Conservation (phyloP, 2,888 invertebrate genomes). For the Leptopilina syphax region DNA sequence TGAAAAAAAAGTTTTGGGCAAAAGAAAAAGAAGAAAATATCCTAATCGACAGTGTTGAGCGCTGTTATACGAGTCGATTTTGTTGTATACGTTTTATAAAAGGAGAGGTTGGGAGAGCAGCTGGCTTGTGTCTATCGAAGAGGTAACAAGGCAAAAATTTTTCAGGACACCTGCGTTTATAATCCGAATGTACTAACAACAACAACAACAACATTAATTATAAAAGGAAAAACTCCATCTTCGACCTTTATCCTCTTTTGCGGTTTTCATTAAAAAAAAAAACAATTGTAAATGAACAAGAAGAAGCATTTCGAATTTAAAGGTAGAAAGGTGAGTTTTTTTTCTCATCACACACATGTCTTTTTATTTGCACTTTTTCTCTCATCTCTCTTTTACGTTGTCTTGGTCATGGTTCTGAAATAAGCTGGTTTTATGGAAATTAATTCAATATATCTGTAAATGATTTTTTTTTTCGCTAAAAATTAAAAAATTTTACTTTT, state of each 20-base stretch:
- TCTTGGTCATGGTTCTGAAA: slow-evolving; percentile 30
- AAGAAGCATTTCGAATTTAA: slow-evolving; percentile 13
- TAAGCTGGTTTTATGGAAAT: not conserved
- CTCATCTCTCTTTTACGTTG: not conserved
- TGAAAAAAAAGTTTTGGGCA: not conserved
- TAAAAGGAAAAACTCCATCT: slow-evolving; percentile 9
- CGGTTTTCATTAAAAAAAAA: slow-evolving; percentile 6
- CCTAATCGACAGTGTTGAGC: not conserved
- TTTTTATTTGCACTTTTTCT: not conserved
- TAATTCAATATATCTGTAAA: not conserved
- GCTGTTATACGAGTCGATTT: slow-evolving; percentile 8
- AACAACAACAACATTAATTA: not conserved
- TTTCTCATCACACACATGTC: not conserved
- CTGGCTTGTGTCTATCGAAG: slow-evolving; percentile 1
- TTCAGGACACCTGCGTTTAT: slow-evolving; percentile 9
- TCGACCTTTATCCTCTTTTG: slow-evolving; percentile 18
- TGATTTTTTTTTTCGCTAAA: not conserved
- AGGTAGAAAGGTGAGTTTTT: slow-evolving; percentile 35
- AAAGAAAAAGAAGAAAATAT: not conserved
- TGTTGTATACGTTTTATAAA: not conserved
- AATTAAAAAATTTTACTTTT: not conserved
- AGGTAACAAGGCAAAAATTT: slow-evolving; percentile 4
- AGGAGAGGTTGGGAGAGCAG: slow-evolving; percentile 4
- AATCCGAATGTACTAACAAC: not conserved
- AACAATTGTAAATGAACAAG: slow-evolving; percentile 9